Conservation (phyloP, 2,888 invertebrate species). For the Plebejus argus region DNA sequence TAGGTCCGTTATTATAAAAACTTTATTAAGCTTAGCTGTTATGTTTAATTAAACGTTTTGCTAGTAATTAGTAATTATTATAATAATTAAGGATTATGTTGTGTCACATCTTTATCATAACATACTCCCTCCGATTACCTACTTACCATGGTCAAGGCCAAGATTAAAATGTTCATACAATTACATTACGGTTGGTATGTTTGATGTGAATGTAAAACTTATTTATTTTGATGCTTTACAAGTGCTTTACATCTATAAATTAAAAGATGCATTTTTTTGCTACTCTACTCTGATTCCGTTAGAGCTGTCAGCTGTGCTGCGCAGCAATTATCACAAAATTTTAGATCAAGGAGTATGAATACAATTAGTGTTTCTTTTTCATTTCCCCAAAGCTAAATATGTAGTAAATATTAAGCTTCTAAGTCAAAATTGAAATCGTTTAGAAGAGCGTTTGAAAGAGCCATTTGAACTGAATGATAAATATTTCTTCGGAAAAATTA, state of each 20-base stretch:
- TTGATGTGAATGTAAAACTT: neutral
- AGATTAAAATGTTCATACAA: neutral
- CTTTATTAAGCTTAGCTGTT: no score
- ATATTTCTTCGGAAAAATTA: slow-evolving; percentile 58
- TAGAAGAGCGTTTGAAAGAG: slow-evolving; percentile 3
- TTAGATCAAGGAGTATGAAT: no score
- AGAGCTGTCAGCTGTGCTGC: no score
- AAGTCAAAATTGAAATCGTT: neutral
- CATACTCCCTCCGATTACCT: neutral
- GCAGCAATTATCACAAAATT: no score
- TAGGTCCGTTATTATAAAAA: no score
- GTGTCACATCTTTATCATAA: neutral
- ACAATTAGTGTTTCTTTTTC: no score
- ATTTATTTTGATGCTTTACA: neutral
- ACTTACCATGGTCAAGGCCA: neutral
- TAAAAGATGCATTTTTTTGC: neutral
- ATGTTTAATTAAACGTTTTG: no score
- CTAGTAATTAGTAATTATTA: no score
- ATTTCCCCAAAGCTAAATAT: no score
- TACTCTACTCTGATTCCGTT: no score
- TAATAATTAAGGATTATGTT: no score
- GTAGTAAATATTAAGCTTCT: no score
- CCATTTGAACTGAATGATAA: slow-evolving; percentile 43
- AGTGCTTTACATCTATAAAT: neutral
- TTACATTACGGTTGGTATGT: neutral